Evolutionary conservation across 2,797 vertebrate species (phyloP), one percentile per base, ranked within the genome.

Genomic region (Enteromius treurensis): DNA sequence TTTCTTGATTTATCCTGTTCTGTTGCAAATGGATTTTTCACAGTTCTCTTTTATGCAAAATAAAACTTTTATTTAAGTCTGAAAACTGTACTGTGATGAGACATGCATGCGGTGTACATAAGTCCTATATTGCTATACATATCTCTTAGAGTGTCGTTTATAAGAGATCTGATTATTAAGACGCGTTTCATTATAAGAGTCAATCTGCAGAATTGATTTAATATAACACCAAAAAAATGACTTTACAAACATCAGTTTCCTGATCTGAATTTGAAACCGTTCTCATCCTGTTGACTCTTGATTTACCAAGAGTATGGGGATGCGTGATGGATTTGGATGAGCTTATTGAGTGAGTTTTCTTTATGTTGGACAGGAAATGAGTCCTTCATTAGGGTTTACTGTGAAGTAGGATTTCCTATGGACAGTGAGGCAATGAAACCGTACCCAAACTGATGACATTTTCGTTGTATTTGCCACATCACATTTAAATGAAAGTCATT

Each of bases 81-180:
- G 32, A 40, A 53, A 82, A 77, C 65, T 49, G 71, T 76, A 82
- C 73, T 82, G 73, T 77, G 74, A 77, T 60, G n/a, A 45, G 47
- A 67, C 21, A 65, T 37, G 45, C 45, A 19, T 62, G 79, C 13
- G 80, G 37, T 67, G 70, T 67, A 75, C 58, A 4, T 70, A 58
- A 47, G 55, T 23, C 80, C 23, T 76, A 11, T 68, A 37, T 82
- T 76, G 15, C 4, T 55, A 11, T 13, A 55, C n/a, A 26, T 42
- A 13, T 65, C 37, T 42, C n/a, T 58, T 23, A 60, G 26, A 47
- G 19, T 34, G 26, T 47, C 40, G 17, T n/a, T 62, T 17, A 62
- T 29, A 29, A 62, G 26, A 62, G 60, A 15, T 29, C 60, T 62
- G 26, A 62, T 29, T 62, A 15, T 62, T 62, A 60, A 55, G 1